Evolutionary conservation across 2,888 invertebrate species (phyloP).

Genomic region (Hofmannophila pseudospretella): DNA sequence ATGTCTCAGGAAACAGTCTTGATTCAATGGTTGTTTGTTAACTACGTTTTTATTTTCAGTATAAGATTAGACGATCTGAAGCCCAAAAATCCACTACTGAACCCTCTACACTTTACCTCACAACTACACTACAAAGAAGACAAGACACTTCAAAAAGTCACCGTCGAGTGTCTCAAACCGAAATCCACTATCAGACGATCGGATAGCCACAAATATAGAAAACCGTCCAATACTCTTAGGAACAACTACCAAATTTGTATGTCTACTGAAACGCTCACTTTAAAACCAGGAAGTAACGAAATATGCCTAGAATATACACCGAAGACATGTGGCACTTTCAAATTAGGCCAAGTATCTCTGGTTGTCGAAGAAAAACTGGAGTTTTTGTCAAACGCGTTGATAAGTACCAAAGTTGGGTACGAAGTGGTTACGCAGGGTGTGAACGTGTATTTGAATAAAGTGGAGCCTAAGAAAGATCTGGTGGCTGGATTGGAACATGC

Average conservation of each 20-base stretch:
- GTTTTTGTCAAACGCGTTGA: slow-evolving; percentile 82
- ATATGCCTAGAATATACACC: slow-evolving; percentile 79
- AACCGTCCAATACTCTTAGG: slow-evolving; percentile 81
- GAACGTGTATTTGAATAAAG: slow-evolving; percentile 69
- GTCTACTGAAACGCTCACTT: slow-evolving; percentile 56
- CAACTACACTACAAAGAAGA: slow-evolving; percentile 90
- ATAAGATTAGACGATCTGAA: slow-evolving; percentile 80
- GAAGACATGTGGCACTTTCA: slow-evolving; percentile 82
- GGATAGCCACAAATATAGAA: slow-evolving; percentile 83
- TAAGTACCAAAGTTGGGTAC: slow-evolving; percentile 71
- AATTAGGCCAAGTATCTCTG: slow-evolving; percentile 83
- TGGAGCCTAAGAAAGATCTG: slow-evolving; percentile 81
- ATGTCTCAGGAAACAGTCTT: no score
- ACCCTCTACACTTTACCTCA: slow-evolving; percentile 81
- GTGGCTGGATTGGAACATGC: slow-evolving; percentile 89
- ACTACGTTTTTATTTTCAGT: no score
- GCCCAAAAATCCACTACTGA: slow-evolving; percentile 77
- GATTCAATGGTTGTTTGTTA: no score
- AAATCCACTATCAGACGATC: slow-evolving; percentile 82
- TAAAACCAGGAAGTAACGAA: slow-evolving; percentile 82
- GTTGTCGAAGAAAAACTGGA: slow-evolving; percentile 82
- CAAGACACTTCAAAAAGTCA: slow-evolving; percentile 85
- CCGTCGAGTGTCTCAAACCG: slow-evolving; percentile 83
- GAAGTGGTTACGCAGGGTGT: slow-evolving; percentile 76
- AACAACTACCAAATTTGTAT: slow-evolving; percentile 82